phyloP scores from a whole-genome alignment of 92 coral and sea anemone genomes.

The Siderastrea siderea region DNA sequence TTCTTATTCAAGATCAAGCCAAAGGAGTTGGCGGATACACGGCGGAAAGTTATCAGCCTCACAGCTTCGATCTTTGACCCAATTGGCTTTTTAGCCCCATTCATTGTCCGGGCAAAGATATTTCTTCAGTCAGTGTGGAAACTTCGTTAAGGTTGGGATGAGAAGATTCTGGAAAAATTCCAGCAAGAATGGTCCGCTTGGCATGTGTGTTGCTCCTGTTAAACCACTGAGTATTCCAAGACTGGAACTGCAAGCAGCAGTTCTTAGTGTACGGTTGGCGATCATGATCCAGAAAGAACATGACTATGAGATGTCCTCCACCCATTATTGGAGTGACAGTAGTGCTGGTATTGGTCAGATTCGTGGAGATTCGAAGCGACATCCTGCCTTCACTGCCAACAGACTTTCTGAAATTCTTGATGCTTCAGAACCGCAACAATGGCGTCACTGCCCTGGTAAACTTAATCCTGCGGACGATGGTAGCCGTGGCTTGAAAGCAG shows the following conservation, averaged over 20 bases:
- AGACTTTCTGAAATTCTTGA: slow-evolving; percentile 57
- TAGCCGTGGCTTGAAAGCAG: slow-evolving; percentile 43
- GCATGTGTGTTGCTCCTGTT: slow-evolving; percentile 46
- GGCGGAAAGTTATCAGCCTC: slow-evolving; percentile 15
- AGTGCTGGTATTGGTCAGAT: slow-evolving; percentile 34
- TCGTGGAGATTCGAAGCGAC: slow-evolving; percentile 32
- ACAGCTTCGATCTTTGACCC: slow-evolving; percentile 50
- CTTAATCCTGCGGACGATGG: slow-evolving; percentile 60
- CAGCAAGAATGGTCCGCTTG: slow-evolving; percentile 31
- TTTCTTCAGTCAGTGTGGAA: slow-evolving; percentile 54
- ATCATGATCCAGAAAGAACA: slow-evolving; percentile 16
- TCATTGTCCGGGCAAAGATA: slow-evolving; percentile 40
- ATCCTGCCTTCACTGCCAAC: slow-evolving; percentile 48
- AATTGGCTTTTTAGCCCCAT: slow-evolving; percentile 56
- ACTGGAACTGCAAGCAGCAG: slow-evolving; percentile 35
- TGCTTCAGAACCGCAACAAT: slow-evolving; percentile 36
- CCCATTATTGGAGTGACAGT: slow-evolving; percentile 34
- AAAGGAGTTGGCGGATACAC: slow-evolving; percentile 28
- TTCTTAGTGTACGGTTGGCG: neutral
- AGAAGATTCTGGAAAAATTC: slow-evolving; percentile 34
- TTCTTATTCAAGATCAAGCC: slow-evolving; percentile 25
- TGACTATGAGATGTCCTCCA: neutral
- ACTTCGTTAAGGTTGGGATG: slow-evolving; percentile 52
- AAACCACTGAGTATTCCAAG: slow-evolving; percentile 26
- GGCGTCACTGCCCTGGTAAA: slow-evolving; percentile 60